phyloP scores from a whole-genome alignment of 2,797 vertebrate genomes.

The Cyclura pinguis region DNA sequence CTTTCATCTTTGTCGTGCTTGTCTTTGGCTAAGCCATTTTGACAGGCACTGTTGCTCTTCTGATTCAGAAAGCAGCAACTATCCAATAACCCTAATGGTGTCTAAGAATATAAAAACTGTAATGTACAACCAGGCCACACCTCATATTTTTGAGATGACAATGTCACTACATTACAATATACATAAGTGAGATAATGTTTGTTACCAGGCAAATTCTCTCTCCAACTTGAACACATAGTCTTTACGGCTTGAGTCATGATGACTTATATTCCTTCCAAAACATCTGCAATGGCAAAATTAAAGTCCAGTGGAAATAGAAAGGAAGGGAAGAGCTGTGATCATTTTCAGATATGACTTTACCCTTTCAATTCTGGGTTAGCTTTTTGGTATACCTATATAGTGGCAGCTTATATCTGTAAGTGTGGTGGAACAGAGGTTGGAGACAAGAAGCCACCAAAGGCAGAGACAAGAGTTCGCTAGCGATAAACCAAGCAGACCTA shows the following conservation, averaged over 20 bases:
- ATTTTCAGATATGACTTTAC: slow-evolving; percentile 4
- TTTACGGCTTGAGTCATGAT: slow-evolving; percentile 4
- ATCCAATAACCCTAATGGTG: background rate
- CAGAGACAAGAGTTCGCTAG: too few species aligned
- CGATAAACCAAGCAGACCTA: too few species aligned
- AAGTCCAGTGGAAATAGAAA: background rate
- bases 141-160: slow-evolving; percentile 30
- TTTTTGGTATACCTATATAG: background rate
- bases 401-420: too few species aligned
- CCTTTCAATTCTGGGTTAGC: background rate
- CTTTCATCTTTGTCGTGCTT: background rate
- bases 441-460: too few species aligned
- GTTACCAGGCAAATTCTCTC: slow-evolving; percentile 12
- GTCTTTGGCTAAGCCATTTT: background rate
- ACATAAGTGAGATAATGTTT: slow-evolving; percentile 26
- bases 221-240: background rate
- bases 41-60: background rate
- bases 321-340: background rate
- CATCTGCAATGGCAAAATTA: background rate
- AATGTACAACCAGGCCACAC: slow-evolving; percentile 1
- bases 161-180: background rate
- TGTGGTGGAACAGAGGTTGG: too few species aligned
- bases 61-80: background rate
- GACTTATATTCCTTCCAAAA: background rate
- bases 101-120: background rate